Evolutionary conservation across 1,140 invertebrate genomes (phyloP).

Genomic region (Anastrepha obliqua): DNA sequence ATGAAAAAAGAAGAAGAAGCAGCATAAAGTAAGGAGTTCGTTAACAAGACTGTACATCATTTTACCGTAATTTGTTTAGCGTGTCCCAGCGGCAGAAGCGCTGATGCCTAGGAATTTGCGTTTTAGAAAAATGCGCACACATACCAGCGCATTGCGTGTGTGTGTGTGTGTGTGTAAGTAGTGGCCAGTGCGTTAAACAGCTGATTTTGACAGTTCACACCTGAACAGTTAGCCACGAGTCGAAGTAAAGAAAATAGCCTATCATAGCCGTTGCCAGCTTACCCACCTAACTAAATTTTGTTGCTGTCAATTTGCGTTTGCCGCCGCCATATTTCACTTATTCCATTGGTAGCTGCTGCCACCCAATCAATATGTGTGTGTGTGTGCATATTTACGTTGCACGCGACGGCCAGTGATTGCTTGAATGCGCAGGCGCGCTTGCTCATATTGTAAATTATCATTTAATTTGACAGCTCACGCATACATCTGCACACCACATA

Average conservation of each 20-base stretch:
- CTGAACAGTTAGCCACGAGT: not conserved
- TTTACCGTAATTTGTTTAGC: conserved; percentile 36
- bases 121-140: not conserved
- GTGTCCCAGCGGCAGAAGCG: not conserved
- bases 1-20: not conserved
- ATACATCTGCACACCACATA: not conserved
- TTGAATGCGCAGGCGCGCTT: conserved; percentile 8
- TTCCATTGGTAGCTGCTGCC: not conserved
- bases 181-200: not conserved
- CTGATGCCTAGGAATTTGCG: no score
- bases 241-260: not conserved
- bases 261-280: not conserved
- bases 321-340: not conserved
- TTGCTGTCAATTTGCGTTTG: not conserved
- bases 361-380: not conserved
- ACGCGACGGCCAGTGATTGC: not conserved
- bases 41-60: conserved; percentile 16
- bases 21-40: not conserved
- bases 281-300: not conserved
- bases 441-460: conserved; percentile 48
- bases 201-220: conserved; percentile 49
- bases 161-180: not conserved
- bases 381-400: not conserved
- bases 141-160: not conserved
- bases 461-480: conserved; percentile 35